These are phyloP conservation scores for Passerina amoena DNA, from an alignment of 2,113 vertebrate genomes.

Conservation along the genomic window DNA sequence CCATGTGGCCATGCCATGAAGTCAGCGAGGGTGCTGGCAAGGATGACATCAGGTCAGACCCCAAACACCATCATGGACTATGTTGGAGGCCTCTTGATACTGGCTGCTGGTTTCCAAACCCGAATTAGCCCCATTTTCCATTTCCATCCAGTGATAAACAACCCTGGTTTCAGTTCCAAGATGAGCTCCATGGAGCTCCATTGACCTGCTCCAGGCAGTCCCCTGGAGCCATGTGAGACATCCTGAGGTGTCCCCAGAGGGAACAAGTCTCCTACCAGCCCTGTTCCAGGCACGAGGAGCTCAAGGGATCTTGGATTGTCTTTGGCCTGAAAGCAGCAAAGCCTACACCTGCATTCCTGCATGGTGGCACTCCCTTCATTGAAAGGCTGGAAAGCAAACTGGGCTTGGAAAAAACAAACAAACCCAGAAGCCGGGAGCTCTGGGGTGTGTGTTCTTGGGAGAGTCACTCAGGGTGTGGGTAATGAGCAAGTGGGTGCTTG, in stretches of 20 bases:
- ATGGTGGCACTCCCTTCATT: conserved; percentile 26
- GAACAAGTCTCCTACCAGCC: background rate
- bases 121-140: background rate
- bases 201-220: background rate
- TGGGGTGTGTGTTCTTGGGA: background rate
- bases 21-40: fast-evolving
- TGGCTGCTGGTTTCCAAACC: background rate
- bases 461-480: conserved; percentile 8
- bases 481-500: conserved; percentile 24
- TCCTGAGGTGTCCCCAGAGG: background rate
- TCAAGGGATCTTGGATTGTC: background rate
- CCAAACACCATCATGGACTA: background rate
- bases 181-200: background rate
- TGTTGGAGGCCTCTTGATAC: background rate
- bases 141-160: background rate
- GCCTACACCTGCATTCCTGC: conserved; percentile 22
- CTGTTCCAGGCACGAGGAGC: background rate
- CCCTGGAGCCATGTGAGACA: background rate
- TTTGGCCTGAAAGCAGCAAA: background rate
- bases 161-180: background rate
- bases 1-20: fast-evolving
- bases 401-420: conserved; percentile 45
- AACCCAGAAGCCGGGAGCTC: background rate
- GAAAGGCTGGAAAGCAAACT: conserved; percentile 32
- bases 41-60: background rate